Evolutionary conservation across 2,113 vertebrate genomes (phyloP), one percentile per base, ranked within the genome.

Genomic region (Chloroceryle aenea): DNA sequence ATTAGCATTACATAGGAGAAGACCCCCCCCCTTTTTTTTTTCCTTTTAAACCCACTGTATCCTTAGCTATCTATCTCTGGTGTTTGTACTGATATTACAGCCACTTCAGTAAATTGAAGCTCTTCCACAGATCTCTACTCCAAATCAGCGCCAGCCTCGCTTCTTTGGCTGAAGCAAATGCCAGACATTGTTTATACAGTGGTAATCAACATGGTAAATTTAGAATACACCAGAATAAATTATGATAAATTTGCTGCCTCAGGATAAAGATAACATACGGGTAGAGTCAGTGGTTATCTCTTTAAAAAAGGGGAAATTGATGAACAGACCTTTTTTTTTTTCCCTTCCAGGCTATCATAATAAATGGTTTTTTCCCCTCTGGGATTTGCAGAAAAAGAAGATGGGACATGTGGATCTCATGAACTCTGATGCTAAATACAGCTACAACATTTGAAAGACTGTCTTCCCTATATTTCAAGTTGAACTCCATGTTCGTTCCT

Each of bases 171-270:
- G 95, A 85, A 84, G 97, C 94, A 96, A 96, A 92, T 95, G 92
- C 97, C 97, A 98, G 97, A 98, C 98, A 32, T 77, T 98, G 98
- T 98, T 98, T 98, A 98, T 96, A 98, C 92, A 98, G 96, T 74
- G 91, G 97, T 98, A 98, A 98, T 98, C 98, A 98, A 98, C 97
- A 96, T 98, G 98, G 97, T 97, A 98, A 98, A 98, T 98, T 98
- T 98, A 98, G 98, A 98, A 98, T 98, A 98, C 91, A 97, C 97
- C 95, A 98, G 98, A 98, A 98, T 98, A 98, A 98, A 98, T 98
- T 98, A 98, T 98, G 98, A 98, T 98, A 98, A 98, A 98, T 98
- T 97, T 97, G 95, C 97, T 98, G 98, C 97, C 97, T 97, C 52
- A 7, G 91, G 95, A 98, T 97, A 97, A 97, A 98, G 98, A 98